Evolutionary conservation across 2,797 vertebrate species (phyloP).

Genomic region (Threskiornis aethiopicus): DNA sequence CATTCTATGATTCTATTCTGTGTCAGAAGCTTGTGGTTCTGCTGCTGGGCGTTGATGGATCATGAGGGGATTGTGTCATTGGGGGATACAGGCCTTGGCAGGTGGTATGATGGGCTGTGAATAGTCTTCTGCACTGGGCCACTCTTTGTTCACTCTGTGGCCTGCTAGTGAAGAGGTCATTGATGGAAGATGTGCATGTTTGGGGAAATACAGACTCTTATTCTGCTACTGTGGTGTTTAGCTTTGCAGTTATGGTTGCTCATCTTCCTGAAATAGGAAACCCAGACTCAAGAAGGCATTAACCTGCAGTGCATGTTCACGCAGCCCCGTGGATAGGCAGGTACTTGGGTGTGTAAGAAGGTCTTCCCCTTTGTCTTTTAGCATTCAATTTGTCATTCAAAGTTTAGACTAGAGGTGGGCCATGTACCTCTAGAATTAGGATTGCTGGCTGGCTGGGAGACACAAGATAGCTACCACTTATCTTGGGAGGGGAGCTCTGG

Average conservation of each 20-base stretch:
- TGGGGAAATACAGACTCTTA: background rate
- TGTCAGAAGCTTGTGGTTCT: background rate
- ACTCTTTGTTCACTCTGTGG: background rate
- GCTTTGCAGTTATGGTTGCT: background rate
- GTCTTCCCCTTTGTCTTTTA: background rate
- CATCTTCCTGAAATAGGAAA: background rate
- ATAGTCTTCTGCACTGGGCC: background rate
- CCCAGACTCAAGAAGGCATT: background rate
- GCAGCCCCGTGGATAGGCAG: background rate
- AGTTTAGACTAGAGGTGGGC: background rate
- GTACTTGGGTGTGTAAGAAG: background rate
- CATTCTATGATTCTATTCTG: too few relatives aligned
- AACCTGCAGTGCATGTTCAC: fast-evolving
- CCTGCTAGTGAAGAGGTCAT: background rate
- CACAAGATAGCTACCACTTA: background rate
- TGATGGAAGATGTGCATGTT: background rate
- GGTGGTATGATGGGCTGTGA: background rate
- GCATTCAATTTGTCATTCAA: background rate
- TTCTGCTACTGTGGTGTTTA: fast-evolving
- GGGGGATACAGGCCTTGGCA: fast-evolving
- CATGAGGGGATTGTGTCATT: background rate
- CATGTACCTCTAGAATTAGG: background rate
- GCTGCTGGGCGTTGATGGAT: background rate
- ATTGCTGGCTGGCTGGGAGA: background rate
- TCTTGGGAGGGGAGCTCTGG: background rate